phyloP scores from a whole-genome alignment of 2,888 invertebrate genomes.

The Plebejus melissa region DNA sequence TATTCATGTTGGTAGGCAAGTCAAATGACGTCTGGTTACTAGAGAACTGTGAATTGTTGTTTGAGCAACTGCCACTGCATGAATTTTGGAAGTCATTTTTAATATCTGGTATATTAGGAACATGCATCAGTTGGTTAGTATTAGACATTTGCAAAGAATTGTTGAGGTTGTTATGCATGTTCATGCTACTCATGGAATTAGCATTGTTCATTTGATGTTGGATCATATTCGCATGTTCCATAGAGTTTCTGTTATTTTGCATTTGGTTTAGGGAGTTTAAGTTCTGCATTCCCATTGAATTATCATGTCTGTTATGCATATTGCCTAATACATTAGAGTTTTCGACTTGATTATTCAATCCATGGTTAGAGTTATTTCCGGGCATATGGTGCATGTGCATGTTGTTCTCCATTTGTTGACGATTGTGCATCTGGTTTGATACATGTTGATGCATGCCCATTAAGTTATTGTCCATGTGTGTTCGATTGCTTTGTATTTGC shows the following conservation, averaged over 20 bases:
- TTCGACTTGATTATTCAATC: constrained; percentile 62
- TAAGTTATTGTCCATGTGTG: constrained; percentile 62
- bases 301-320: constrained; percentile 66
- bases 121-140: constrained; percentile 63
- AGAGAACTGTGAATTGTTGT: constrained; percentile 57
- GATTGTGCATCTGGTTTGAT: constrained; percentile 68
- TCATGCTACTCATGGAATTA: constrained; percentile 61
- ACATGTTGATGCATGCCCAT: constrained; percentile 70
- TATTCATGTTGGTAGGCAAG: constrained; percentile 62
- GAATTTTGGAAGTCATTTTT: constrained; percentile 71
- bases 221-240: constrained; percentile 68
- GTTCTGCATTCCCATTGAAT: constrained; percentile 64
- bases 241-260: constrained; percentile 61
- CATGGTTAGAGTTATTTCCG: constrained; percentile 56
- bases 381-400: constrained; percentile 73
- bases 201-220: constrained; percentile 69
- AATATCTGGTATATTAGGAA: constrained; percentile 69
- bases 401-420: constrained; percentile 63
- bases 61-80: constrained; percentile 68
- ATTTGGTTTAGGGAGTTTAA: constrained; percentile 66
- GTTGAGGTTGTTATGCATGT: constrained; percentile 63
- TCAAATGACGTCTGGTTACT: constrained; percentile 64
- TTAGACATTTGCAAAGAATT: constrained; percentile 66
- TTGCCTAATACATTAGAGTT: constrained; percentile 55
- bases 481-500: constrained; percentile 68